phyloP scores from a whole-genome alignment of 2,797 vertebrate genomes.

The Discoglossus pictus region DNA sequence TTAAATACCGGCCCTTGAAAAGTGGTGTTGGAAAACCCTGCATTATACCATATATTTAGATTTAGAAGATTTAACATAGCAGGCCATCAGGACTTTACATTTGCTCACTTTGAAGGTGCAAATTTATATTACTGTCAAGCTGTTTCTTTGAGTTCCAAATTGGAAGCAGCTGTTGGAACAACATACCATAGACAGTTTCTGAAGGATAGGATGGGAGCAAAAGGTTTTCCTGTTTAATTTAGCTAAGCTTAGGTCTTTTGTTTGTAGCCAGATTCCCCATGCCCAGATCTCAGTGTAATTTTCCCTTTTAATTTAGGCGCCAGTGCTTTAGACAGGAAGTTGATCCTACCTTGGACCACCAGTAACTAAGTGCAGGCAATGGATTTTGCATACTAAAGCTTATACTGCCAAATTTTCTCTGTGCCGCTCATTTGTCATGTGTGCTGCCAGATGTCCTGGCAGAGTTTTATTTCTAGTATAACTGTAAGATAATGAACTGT shows the following conservation, averaged over 20 bases:
- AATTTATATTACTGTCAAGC: conserved; percentile 55
- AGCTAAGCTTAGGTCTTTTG: conserved; percentile 59
- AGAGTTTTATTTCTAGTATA: conserved; percentile 64
- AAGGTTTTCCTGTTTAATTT: conserved; percentile 50
- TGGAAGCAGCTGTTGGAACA: conserved; percentile 58
- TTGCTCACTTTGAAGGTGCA: conserved; percentile 56
- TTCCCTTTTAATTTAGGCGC: conserved; percentile 75
- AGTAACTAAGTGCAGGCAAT: conserved; percentile 71
- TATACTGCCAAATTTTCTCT: conserved; percentile 75
- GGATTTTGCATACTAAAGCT: conserved; percentile 68
- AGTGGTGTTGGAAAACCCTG: neutral
- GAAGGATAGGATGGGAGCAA: conserved; percentile 42
- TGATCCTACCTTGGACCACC: conserved; percentile 73
- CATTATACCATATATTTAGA: conserved; percentile 1
- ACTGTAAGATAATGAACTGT: conserved; percentile 58
- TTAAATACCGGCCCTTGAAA: no score
- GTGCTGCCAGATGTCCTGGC: conserved; percentile 81
- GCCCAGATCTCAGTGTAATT: conserved; percentile 76
- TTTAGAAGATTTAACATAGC: conserved; percentile 17
- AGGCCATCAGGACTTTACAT: conserved; percentile 48
- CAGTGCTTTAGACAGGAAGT: conserved; percentile 79
- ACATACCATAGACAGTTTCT: conserved; percentile 46
- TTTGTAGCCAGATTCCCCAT: conserved; percentile 67
- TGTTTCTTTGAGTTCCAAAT: conserved; percentile 60
- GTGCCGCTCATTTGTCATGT: conserved; percentile 80